Conservation (phyloP, 2,797 vertebrate genomes). For the Carapus acus region DNA sequence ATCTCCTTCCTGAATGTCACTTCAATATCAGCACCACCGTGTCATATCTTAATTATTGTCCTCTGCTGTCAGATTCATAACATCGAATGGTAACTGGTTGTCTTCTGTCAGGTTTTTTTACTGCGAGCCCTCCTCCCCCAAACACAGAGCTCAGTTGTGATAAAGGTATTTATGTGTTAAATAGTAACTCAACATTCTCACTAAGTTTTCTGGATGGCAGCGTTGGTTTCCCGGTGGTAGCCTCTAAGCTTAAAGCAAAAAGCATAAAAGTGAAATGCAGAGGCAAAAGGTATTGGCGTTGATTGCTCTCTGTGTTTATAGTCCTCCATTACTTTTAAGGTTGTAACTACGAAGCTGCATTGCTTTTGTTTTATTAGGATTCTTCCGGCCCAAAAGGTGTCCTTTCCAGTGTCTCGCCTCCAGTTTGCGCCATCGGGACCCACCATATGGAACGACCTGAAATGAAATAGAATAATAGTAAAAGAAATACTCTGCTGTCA, state of each 20-base stretch:
- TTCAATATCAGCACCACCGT: slow-evolving; percentile 35
- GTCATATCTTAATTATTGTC: slow-evolving; percentile 33
- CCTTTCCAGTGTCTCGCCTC: background rate
- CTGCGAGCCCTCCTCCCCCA: slow-evolving; percentile 4
- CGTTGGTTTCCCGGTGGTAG: no score
- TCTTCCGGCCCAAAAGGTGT: background rate
- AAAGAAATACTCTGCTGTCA: no score
- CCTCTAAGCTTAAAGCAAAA: no score
- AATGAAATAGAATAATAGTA: no score
- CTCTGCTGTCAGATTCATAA: slow-evolving; percentile 44
- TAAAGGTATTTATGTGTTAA: slow-evolving; percentile 1
- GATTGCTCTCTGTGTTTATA: background rate
- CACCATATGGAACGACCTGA: no score
- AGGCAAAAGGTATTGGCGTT: background rate
- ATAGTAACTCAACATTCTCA: background rate
- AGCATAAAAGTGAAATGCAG: background rate
- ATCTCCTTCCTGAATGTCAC: slow-evolving; percentile 45
- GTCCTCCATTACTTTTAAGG: background rate
- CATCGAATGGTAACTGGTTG: slow-evolving; percentile 12
- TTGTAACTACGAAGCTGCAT: slow-evolving; percentile 2
- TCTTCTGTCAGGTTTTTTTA: slow-evolving; percentile 24
- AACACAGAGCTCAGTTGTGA: slow-evolving; percentile 3
- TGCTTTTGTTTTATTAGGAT: background rate
- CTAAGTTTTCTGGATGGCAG: background rate
- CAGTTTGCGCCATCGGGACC: background rate